phyloP scores from a whole-genome alignment of 2,888 invertebrate genomes.

The Stegophylla sp. region DNA sequence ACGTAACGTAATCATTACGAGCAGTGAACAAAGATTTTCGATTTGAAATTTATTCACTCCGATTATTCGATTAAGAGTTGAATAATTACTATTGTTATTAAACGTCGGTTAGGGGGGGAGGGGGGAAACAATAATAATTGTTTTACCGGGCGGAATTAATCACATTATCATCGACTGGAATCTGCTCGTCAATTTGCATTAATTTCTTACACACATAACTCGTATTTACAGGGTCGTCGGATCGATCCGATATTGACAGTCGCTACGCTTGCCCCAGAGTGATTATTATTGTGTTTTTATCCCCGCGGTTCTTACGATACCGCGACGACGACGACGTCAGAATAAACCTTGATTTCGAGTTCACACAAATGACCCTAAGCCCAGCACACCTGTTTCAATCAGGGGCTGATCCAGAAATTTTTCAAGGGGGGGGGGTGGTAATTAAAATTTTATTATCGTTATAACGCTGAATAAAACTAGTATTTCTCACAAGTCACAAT shows the following conservation, averaged over 20 bases:
- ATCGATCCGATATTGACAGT: not conserved
- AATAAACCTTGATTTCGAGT: slow-evolving; percentile 9
- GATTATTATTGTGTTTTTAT: slow-evolving; percentile 2
- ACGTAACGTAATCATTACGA: not conserved
- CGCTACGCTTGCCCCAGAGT: not conserved
- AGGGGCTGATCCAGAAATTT: too few relatives aligned
- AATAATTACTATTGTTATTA: too few relatives aligned
- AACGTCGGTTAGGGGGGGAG: too few relatives aligned
- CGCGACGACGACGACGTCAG: not conserved
- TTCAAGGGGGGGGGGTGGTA: too few relatives aligned
- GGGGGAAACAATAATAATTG: not conserved
- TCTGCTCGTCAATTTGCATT: slow-evolving; percentile 20
- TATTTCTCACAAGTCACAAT: too few relatives aligned
- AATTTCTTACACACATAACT: slow-evolving; percentile 22
- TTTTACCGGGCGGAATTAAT: not conserved
- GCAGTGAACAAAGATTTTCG: not conserved
- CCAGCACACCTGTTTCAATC: too few relatives aligned
- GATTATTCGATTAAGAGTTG: slow-evolving; percentile 13
- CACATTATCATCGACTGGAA: slow-evolving; percentile 1
- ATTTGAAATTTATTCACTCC: not conserved
- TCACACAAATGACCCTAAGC: not conserved
- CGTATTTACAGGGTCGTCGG: slow-evolving; percentile 30
- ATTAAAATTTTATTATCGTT: too few relatives aligned
- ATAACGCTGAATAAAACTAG: too few relatives aligned
- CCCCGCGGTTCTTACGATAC: slow-evolving; percentile 24